A percentile compares a stretch with the other conserved stretches of the same genome.
Conservation (phyloP, 2,888 invertebrate species). For the Meiosimyza platycephala region DNA sequence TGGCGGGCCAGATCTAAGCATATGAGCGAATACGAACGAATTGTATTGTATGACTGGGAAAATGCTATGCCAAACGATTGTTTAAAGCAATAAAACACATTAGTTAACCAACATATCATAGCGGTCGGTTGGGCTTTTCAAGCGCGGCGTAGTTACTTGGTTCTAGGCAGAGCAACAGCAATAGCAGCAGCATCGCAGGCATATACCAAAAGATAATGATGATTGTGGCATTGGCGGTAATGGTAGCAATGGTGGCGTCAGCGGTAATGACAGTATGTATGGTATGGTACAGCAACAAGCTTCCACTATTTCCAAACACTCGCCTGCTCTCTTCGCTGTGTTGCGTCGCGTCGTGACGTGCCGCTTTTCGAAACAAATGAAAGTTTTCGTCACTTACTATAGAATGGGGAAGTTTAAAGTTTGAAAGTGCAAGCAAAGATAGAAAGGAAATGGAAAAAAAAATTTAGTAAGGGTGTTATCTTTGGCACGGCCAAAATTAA, state of each 20-base stretch:
- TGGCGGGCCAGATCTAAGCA: neutral
- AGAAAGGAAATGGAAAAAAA: no score
- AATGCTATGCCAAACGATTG: slow-evolving; percentile 13
- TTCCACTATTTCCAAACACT: neutral
- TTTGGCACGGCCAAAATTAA: no score
- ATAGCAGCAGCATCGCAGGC: neutral
- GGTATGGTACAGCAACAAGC: slow-evolving; percentile 14
- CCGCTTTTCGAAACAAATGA: slow-evolving; percentile 24
- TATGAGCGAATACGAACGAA: neutral
- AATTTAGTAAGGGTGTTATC: no score
- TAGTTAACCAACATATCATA: slow-evolving; percentile 28
- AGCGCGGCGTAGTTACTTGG: neutral
- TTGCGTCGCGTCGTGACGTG: neutral
- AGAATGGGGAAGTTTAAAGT: no score
- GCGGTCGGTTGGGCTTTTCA: slow-evolving; percentile 11
- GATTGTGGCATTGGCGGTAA: neutral
- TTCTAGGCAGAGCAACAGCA: no score
- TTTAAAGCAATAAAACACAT: slow-evolving; percentile 32
- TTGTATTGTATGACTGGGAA: neutral
- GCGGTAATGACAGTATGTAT: neutral
- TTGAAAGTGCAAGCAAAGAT: no score
- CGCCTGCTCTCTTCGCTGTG: no score
- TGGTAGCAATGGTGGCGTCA: neutral
- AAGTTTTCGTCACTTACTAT: slow-evolving; percentile 14
- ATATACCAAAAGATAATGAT: slow-evolving; percentile 14